Evolutionary conservation across 2,797 vertebrate genomes (phyloP).

Genomic region (Esox masquinongy): DNA sequence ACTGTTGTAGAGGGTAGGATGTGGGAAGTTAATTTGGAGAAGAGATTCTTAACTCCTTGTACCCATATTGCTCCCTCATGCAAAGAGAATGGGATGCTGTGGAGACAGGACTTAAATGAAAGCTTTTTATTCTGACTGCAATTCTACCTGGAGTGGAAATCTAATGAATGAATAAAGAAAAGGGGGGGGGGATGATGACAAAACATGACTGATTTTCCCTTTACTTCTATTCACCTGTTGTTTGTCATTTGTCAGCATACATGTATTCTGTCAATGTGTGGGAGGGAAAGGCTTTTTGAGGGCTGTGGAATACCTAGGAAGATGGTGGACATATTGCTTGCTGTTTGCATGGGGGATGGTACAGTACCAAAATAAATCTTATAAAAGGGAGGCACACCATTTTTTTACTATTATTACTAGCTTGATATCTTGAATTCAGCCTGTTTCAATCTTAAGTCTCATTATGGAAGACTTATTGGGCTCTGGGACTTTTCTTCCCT

Average conservation of each 20-base stretch:
- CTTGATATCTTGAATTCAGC: constrained; percentile 13
- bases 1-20: constrained; percentile 16
- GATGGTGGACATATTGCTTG: not conserved
- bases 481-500: constrained; percentile 40
- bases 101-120: not conserved
- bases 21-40: constrained; percentile 31
- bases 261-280: not conserved
- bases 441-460: constrained; percentile 17
- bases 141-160: not conserved
- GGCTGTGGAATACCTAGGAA: not conserved
- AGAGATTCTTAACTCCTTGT: not conserved
- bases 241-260: not conserved
- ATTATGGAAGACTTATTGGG: constrained; percentile 32
- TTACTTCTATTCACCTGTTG: not conserved
- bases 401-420: constrained; percentile 1
- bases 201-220: not conserved
- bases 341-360: not conserved
- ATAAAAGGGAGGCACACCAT: not conserved
- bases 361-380: constrained; percentile 4
- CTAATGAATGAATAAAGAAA: not conserved
- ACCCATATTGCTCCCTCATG: not conserved
- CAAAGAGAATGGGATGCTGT: not conserved
- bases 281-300: not conserved
- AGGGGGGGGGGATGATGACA: not conserved
- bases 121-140: not conserved